A percentile compares a stretch with the other conserved stretches of the same genome.
phyloP scores from a whole-genome alignment of 2,113 vertebrate genomes.

The Oncorhynchus masou region DNA sequence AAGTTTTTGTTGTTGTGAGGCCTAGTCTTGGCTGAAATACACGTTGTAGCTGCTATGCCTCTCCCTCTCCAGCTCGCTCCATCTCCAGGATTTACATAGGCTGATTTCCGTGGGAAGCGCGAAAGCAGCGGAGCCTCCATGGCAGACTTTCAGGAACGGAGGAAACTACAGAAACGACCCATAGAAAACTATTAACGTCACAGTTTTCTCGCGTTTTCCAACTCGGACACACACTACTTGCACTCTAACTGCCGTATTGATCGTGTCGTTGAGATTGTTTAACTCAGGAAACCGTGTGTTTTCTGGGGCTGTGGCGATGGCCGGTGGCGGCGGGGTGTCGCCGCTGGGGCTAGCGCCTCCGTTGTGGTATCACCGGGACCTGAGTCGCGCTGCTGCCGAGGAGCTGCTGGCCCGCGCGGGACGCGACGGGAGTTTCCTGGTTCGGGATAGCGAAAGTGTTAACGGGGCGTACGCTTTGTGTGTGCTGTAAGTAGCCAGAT shows the following conservation, averaged over 20 bases:
- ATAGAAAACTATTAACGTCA: slow-evolving; percentile 10
- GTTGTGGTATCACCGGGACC: slow-evolving; percentile 91
- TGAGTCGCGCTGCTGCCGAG: slow-evolving; percentile 91
- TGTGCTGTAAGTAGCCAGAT: slow-evolving; percentile 81
- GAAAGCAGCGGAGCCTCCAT: slow-evolving; percentile 47
- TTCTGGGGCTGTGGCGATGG: slow-evolving; percentile 72
- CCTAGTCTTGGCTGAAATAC: too few species aligned
- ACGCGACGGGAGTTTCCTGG: slow-evolving; percentile 92
- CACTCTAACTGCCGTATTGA: too few species aligned
- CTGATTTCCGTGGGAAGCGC: slow-evolving; percentile 70
- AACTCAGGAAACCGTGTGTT: slow-evolving; percentile 47
- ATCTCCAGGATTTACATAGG: slow-evolving; percentile 61
- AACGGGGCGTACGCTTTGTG: slow-evolving; percentile 89
- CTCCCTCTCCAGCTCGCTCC: neutral
- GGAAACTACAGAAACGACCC: slow-evolving; percentile 29
- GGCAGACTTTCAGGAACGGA: slow-evolving; percentile 63
- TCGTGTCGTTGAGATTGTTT: slow-evolving; percentile 24
- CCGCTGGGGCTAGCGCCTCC: slow-evolving; percentile 72
- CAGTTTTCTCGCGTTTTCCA: neutral
- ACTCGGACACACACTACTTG: too few species aligned
- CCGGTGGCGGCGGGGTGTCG: slow-evolving; percentile 66
- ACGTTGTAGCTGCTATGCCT: neutral
- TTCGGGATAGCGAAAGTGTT: slow-evolving; percentile 93
- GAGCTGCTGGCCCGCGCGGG: slow-evolving; percentile 87
- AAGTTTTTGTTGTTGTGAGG: too few species aligned